phyloP scores from a whole-genome alignment of 2,888 invertebrate species.

The Pocota personata region DNA sequence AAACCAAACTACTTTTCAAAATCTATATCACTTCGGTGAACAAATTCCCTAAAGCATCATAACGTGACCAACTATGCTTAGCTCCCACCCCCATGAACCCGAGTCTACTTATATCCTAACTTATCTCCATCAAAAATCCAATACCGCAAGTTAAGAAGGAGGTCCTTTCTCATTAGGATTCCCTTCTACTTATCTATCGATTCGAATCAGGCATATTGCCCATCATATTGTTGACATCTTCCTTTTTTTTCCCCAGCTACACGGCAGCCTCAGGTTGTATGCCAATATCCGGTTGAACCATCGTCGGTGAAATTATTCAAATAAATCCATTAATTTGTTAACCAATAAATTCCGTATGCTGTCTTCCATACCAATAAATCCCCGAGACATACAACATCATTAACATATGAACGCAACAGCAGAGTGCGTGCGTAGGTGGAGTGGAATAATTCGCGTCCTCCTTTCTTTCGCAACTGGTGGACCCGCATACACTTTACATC shows the following conservation, averaged over 20 bases:
- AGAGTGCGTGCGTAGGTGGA: neutral
- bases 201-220: slow-evolving; percentile 23
- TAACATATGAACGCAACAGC: slow-evolving; percentile 47
- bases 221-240: slow-evolving; percentile 18
- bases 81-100: neutral
- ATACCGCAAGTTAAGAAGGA: neutral
- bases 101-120: neutral
- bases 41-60: neutral
- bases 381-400: slow-evolving; percentile 36
- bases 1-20: neutral
- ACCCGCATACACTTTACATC: slow-evolving; percentile 54
- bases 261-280: neutral
- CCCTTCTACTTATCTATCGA: slow-evolving; percentile 16
- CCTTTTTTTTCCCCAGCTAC: neutral
- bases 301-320: slow-evolving; percentile 35
- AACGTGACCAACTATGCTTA: neutral
- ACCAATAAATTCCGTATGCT: slow-evolving; percentile 55
- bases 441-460: slow-evolving; percentile 16
- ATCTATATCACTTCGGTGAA: neutral
- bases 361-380: slow-evolving; percentile 50
- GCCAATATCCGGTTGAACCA: slow-evolving; percentile 32
- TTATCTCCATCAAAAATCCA: neutral
- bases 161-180: slow-evolving; percentile 8
- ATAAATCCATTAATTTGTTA: slow-evolving; percentile 68
- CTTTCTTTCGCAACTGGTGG: slow-evolving; percentile 20